These are phyloP conservation scores for Aeoliscus strigatus DNA, from an alignment of 2,797 vertebrate genomes.

Conservation along the genomic window DNA sequence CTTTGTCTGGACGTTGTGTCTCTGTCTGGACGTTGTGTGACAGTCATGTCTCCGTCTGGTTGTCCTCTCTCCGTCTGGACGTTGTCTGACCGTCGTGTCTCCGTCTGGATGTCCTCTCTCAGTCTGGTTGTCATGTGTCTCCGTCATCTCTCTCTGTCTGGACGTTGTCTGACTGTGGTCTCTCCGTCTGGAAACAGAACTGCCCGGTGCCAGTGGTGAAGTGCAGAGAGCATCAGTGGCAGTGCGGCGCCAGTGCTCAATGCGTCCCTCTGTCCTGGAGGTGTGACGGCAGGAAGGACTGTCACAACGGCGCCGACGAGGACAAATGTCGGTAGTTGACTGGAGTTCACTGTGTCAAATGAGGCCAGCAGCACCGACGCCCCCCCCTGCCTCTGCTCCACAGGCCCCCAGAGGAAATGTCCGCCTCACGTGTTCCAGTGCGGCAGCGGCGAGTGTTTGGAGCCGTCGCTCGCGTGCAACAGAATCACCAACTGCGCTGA, in stretches of 20 bases:
- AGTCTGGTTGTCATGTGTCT: too few relatives aligned
- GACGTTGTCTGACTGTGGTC: too few relatives aligned
- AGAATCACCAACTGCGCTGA: slow-evolving; percentile 74
- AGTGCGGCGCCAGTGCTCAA: slow-evolving; percentile 65
- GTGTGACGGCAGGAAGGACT: slow-evolving; percentile 83
- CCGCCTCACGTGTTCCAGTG: slow-evolving; percentile 75
- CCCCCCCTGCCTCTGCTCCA: too few relatives aligned
- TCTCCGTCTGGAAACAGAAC: slow-evolving; percentile 63
- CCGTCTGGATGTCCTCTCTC: too few relatives aligned
- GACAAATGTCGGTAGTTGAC: slow-evolving; percentile 74
- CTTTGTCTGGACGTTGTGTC: too few relatives aligned
- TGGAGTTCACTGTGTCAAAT: too few relatives aligned
- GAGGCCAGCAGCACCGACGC: too few relatives aligned
- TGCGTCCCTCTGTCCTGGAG: slow-evolving; percentile 83
- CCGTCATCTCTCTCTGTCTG: too few relatives aligned
- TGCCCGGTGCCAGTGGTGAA: slow-evolving; percentile 48
- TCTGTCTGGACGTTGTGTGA: too few relatives aligned
- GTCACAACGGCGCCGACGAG: slow-evolving; percentile 81
- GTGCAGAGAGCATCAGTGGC: slow-evolving; percentile 78
- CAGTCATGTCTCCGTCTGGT: too few relatives aligned
- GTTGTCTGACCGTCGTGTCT: too few relatives aligned
- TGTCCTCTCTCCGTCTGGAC: too few relatives aligned
- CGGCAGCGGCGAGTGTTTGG: slow-evolving; percentile 72
- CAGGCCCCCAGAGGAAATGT: slow-evolving; percentile 75
- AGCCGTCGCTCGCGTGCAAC: slow-evolving; percentile 74